Conservation (phyloP, 1,140 invertebrate species). For the Luehdorfia chinensis region DNA sequence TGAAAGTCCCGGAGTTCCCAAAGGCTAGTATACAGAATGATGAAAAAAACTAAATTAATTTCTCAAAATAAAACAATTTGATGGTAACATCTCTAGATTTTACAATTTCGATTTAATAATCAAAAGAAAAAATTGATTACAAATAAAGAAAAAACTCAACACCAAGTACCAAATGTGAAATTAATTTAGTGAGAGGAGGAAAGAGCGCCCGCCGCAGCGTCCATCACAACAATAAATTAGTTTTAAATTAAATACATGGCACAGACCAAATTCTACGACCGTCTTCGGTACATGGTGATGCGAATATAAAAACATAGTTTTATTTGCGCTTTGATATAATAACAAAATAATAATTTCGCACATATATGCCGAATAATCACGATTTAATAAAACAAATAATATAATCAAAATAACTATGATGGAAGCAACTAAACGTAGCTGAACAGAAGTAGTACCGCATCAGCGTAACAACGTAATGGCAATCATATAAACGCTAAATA, state of each 20-base stretch:
- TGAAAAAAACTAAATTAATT: slow-evolving; percentile 23
- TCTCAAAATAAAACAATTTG: slow-evolving; percentile 17
- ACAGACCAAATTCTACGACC: slow-evolving; percentile 67
- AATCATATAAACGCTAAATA: slow-evolving; percentile 73
- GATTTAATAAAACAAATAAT: slow-evolving; percentile 51
- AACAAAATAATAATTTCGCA: slow-evolving; percentile 60
- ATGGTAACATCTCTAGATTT: slow-evolving; percentile 57
- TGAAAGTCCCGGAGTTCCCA: slow-evolving; percentile 39
- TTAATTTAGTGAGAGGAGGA: slow-evolving; percentile 64
- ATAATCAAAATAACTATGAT: slow-evolving; percentile 62
- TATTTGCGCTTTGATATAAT: slow-evolving; percentile 43
- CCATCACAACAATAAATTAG: slow-evolving; percentile 62
- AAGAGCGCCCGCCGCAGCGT: slow-evolving; percentile 45
- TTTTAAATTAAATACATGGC: slow-evolving; percentile 75
- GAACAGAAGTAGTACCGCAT: slow-evolving; percentile 52
- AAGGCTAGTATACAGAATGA: slow-evolving; percentile 27
- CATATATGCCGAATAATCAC: slow-evolving; percentile 47
- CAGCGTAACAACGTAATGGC: slow-evolving; percentile 70
- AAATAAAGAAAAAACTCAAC: slow-evolving; percentile 55
- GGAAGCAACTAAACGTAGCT: slow-evolving; percentile 66
- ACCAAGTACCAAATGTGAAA: slow-evolving; percentile 66
- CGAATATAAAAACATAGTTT: slow-evolving; percentile 46
- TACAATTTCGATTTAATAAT: slow-evolving; percentile 43
- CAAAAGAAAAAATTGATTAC: slow-evolving; percentile 50
- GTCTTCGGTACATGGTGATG: slow-evolving; percentile 66